Conservation (phyloP, 2,888 invertebrate species). For the Dicranocentrus wangi region DNA sequence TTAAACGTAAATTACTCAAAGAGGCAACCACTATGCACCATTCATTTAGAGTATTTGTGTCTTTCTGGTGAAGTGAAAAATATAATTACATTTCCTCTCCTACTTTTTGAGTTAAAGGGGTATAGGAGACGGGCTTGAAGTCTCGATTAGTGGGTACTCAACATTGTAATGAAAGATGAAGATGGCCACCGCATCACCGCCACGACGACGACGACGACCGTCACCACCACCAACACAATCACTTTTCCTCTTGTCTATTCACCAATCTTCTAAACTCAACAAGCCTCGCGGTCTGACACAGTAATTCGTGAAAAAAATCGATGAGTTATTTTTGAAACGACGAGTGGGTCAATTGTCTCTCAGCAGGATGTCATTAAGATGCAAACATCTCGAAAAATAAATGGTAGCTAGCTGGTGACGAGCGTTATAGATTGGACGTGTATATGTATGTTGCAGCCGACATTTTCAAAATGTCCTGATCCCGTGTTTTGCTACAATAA, state of each 20-base stretch:
- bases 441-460: background rate
- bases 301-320: slow-evolving; percentile 13
- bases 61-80: slow-evolving; percentile 22
- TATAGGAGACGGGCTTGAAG: background rate
- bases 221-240: slow-evolving; percentile 15
- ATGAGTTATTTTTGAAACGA: slow-evolving; percentile 54
- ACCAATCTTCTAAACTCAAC: slow-evolving; percentile 1
- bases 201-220: background rate
- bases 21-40: slow-evolving; percentile 21
- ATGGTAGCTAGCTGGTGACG: background rate
- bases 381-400: slow-evolving; percentile 43
- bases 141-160: slow-evolving; percentile 29
- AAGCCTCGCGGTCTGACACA: background rate
- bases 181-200: slow-evolving; percentile 14
- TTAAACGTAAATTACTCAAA: slow-evolving; percentile 22
- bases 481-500: slow-evolving; percentile 27
- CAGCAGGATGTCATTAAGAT: slow-evolving; percentile 63
- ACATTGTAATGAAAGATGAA: background rate
- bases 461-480: slow-evolving; percentile 4
- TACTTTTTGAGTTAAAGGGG: no score
- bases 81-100: slow-evolving; percentile 49
- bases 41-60: slow-evolving; percentile 34
- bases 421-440: background rate
- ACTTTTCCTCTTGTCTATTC: background rate
- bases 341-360: slow-evolving; percentile 66